Evolutionary conservation across 2,888 invertebrate species (phyloP).

Genomic region (Flexamia atlantica): DNA sequence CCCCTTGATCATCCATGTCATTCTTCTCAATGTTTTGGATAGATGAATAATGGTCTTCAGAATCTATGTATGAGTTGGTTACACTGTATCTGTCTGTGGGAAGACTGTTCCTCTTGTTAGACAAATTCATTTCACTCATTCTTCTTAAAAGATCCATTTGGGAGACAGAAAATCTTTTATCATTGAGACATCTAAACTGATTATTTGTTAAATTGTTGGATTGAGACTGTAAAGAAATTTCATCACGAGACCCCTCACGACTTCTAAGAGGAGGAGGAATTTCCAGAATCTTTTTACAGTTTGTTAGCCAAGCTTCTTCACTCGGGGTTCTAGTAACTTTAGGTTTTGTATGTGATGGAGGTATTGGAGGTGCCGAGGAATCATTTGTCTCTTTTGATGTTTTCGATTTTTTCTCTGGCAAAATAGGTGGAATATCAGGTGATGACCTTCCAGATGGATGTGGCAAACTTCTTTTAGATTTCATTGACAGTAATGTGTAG

Average conservation of each 20-base stretch:
- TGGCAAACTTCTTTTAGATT: slow-evolving; percentile 1
- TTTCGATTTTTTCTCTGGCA: slow-evolving; percentile 45
- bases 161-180: slow-evolving; percentile 47
- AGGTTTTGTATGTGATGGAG: slow-evolving; percentile 47
- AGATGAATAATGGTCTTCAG: slow-evolving; percentile 41
- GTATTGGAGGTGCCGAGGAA: slow-evolving; percentile 7
- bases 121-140: slow-evolving; percentile 48
- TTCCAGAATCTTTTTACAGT: slow-evolving; percentile 35
- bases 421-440: not conserved
- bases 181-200: not conserved
- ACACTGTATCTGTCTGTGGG: not conserved
- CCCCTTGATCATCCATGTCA: slow-evolving; percentile 37
- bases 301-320: slow-evolving; percentile 18
- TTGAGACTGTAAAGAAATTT: not conserved
- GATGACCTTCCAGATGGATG: not conserved
- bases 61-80: not conserved
- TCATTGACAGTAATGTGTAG: not conserved
- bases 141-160: slow-evolving; percentile 24
- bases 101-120: slow-evolving; percentile 41
- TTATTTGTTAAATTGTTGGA: not conserved
- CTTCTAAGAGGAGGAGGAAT: slow-evolving; percentile 32
- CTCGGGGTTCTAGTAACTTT: not conserved
- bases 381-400: not conserved
- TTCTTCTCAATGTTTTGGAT: slow-evolving; percentile 12
- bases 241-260: not conserved